Percentiles rank a stretch among this genome's conserved stretches.
Evolutionary conservation across 2,888 invertebrate species (phyloP).

Genomic region (Xestia sexstrigata): DNA sequence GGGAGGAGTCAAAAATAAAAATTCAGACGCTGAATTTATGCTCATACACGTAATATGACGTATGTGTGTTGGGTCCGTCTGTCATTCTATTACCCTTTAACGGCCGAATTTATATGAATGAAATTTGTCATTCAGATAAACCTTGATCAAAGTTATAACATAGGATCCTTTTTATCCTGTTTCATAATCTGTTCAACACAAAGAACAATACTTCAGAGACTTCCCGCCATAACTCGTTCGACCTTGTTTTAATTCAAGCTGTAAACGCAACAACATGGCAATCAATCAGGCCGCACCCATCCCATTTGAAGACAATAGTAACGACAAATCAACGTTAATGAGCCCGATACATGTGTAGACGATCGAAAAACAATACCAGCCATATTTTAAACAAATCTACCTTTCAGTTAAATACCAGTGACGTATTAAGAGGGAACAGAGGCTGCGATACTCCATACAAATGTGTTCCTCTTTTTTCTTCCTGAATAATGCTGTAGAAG

Average conservation of each 20-base stretch:
- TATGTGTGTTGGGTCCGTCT: neutral
- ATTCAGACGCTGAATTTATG: no score
- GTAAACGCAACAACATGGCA: conserved; percentile 25
- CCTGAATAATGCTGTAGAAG: no score
- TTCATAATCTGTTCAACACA: neutral
- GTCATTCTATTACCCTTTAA: neutral
- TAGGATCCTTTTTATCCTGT: no score
- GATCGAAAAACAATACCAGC: conserved; percentile 14
- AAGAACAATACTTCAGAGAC: conserved; percentile 24
- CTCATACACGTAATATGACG: neutral
- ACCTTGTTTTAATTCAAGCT: conserved; percentile 27
- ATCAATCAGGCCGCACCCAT: conserved; percentile 46
- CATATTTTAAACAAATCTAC: neutral
- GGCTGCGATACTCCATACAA: no score
- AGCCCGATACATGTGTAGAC: neutral
- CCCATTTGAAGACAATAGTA: conserved; percentile 30
- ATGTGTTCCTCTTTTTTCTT: no score
- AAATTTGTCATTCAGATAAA: no score
- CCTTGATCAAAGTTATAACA: no score
- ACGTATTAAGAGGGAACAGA: no score
- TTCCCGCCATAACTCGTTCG: conserved; percentile 32
- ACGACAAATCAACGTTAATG: conserved; percentile 23
- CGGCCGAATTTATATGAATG: neutral
- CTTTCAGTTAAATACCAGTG: neutral
- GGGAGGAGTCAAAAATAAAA: no score